These are phyloP conservation scores for Caenorhabditis becei DNA, from an alignment of 2,888 invertebrate species.

Conservation along the genomic window DNA sequence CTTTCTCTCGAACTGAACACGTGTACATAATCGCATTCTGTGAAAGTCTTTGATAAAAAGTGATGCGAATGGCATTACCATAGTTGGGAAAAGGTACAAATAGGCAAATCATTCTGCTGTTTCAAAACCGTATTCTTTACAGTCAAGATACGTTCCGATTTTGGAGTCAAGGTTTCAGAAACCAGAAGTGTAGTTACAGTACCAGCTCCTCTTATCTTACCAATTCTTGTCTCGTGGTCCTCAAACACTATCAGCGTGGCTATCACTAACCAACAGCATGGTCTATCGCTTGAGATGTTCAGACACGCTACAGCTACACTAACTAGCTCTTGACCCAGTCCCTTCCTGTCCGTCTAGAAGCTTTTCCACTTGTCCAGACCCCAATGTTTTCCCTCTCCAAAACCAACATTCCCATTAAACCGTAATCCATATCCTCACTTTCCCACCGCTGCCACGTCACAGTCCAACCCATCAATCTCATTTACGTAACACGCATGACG, in stretches of 20 bases:
- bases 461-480: conserved; percentile 41
- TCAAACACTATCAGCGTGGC: too few relatives aligned
- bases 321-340: not conserved
- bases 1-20: not conserved
- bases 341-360: not conserved
- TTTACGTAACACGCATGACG: conserved; percentile 53
- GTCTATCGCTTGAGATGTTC: too few relatives aligned
- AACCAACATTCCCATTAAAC: conserved; percentile 12
- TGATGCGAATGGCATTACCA: not conserved
- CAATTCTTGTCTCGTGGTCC: too few relatives aligned
- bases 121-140: not conserved
- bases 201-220: too few relatives aligned
- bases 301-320: too few relatives aligned
- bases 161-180: too few relatives aligned
- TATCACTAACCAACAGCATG: too few relatives aligned
- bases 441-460: conserved; percentile 14
- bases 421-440: not conserved
- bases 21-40: conserved; percentile 13
- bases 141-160: too few relatives aligned
- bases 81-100: not conserved
- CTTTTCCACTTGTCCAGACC: not conserved
- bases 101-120: not conserved
- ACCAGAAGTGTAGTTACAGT: too few relatives aligned
- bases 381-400: not conserved
- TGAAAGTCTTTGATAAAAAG: conserved; percentile 28